A percentile compares a stretch with the other conserved stretches of the same genome.
Conservation (phyloP, 2,888 invertebrate genomes). For the Pachliopta kotzebuea region DNA sequence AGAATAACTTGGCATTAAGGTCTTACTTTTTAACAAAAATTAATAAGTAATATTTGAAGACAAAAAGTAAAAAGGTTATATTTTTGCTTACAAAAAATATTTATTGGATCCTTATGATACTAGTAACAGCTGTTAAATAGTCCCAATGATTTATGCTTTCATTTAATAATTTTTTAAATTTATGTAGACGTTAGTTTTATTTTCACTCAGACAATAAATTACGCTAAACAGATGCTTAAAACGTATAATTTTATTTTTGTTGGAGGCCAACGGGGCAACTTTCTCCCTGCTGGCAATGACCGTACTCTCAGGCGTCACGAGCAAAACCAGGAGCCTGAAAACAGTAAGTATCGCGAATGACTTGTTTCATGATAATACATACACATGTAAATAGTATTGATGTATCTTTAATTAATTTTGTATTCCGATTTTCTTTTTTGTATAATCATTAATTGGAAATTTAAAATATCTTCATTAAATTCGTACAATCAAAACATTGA, state of each 20-base stretch:
- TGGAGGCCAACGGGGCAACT: constrained; percentile 62
- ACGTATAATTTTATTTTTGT: constrained; percentile 23
- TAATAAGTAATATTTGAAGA: too few relatives aligned
- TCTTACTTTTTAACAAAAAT: too few relatives aligned
- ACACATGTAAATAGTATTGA: too few relatives aligned
- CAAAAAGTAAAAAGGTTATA: too few relatives aligned
- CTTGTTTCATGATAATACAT: not conserved
- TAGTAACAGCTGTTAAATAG: constrained; percentile 1
- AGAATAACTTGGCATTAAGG: too few relatives aligned
- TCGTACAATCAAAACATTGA: not conserved
- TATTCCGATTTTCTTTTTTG: too few relatives aligned
- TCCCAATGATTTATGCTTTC: too few relatives aligned
- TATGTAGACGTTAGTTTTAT: not conserved
- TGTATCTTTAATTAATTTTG: too few relatives aligned
- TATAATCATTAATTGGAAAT: too few relatives aligned
- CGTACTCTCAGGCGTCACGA: constrained; percentile 71
- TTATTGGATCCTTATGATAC: not conserved
- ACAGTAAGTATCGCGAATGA: constrained; percentile 41
- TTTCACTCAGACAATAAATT: not conserved
- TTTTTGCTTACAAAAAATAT: not conserved
- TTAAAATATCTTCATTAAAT: too few relatives aligned
- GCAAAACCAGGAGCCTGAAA: constrained; percentile 67
- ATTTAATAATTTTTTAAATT: not conserved
- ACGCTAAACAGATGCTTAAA: constrained; percentile 20
- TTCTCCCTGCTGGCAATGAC: constrained; percentile 61